These are phyloP conservation scores for Brienomyrus longianalis DNA, from an alignment of 2,113 vertebrate species.

Conservation along the genomic window DNA sequence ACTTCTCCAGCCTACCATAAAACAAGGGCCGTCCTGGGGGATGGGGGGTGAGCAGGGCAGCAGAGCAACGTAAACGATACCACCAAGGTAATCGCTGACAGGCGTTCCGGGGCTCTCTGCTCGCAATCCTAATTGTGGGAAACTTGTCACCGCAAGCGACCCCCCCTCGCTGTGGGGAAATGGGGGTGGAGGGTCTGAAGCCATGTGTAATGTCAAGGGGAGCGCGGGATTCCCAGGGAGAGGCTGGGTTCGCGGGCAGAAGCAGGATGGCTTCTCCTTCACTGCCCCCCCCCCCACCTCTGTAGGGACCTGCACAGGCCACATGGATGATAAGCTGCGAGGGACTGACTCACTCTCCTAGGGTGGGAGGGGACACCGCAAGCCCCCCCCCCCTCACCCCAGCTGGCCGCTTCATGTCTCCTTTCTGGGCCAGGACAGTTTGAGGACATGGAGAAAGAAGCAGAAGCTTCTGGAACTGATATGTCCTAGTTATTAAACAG, in stretches of 20 bases:
- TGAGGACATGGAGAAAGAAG: neutral
- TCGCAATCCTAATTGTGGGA: neutral
- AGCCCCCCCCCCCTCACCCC: neutral
- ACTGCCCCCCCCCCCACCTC: neutral
- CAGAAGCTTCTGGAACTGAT: conserved; percentile 1
- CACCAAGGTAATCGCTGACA: neutral
- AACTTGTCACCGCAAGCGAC: neutral
- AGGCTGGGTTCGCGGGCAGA: neutral
- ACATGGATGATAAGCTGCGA: neutral
- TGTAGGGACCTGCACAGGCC: neutral
- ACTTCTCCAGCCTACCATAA: neutral
- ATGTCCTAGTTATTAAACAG: neutral
- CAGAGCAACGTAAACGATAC: neutral
- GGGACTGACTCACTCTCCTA: neutral
- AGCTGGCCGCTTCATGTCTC: neutral
- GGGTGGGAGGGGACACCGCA: neutral
- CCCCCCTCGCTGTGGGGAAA: neutral
- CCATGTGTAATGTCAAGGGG: neutral
- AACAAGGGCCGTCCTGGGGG: neutral
- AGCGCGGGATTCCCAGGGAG: neutral
- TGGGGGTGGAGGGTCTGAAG: neutral
- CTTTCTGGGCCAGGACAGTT: neutral
- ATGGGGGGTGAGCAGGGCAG: neutral
- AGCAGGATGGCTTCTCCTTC: neutral
- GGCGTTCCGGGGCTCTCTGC: neutral